Percentiles rank a stretch among this genome's conserved stretches.
phyloP scores from a whole-genome alignment of 2,113 vertebrate species.

The Dromiciops gliroides region DNA sequence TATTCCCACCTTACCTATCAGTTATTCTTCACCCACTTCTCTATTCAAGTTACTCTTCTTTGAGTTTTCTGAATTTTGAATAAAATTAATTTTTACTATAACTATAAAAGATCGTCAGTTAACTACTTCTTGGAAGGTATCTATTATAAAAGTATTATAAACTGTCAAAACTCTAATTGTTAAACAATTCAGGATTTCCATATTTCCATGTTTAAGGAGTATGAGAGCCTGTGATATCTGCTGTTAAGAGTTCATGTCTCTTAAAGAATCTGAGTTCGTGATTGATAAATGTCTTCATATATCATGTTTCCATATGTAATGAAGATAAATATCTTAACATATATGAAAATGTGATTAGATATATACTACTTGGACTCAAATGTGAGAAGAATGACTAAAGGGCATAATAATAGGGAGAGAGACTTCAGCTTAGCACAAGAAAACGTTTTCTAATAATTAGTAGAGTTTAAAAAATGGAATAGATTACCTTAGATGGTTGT shows the following conservation, averaged over 20 bases:
- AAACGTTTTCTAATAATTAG: background rate
- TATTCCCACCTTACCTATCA: background rate
- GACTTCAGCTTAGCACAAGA: background rate
- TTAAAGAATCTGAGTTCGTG: background rate
- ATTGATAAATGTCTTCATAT: background rate
- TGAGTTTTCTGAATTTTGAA: slow-evolving; percentile 19
- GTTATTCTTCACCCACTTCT: background rate
- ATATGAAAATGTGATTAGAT: background rate
- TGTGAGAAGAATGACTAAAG: background rate
- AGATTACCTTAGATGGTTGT: background rate
- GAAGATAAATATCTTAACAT: background rate
- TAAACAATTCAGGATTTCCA: background rate
- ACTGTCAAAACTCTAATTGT: background rate
- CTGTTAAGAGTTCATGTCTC: background rate
- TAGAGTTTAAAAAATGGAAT: background rate
- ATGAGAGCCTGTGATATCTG: background rate
- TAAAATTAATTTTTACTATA: slow-evolving; percentile 24
- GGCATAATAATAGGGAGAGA: background rate
- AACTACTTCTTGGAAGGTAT: background rate
- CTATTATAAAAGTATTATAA: slow-evolving; percentile 18
- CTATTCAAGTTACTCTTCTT: background rate
- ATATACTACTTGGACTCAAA: background rate
- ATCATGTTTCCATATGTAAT: background rate
- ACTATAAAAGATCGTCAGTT: background rate
- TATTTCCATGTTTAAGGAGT: slow-evolving; percentile 6